Evolutionary conservation across 1,140 invertebrate genomes (phyloP), one percentile per base, ranked within the genome.

Genomic region (Leptinotarsa undecemlineata): DNA sequence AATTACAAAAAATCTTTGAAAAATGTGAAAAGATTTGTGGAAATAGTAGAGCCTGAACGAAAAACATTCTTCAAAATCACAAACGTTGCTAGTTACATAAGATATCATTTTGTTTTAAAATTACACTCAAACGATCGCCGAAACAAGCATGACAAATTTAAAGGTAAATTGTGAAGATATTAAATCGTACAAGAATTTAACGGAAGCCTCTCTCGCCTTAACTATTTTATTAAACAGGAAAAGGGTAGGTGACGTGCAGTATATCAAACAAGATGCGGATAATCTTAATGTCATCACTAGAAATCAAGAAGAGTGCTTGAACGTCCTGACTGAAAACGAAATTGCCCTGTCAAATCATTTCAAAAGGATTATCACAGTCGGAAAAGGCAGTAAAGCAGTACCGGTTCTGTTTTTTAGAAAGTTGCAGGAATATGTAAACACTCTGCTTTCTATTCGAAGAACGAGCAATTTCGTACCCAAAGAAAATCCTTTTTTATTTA

Each of bases 191-290:
- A 77, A 77, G 71, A 74, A 72, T 14, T 47, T 71, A 15, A 69
- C 71, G 67, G 74, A 77, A 71, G 48, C 67, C 8, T 23, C 66
- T 20, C 71, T 78, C 23, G 75, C 71, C 63, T 48, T 78, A 66
- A 78, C 77, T 20, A 77, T 78, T 66, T 63, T 68, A 14, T 71
- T 78, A 62, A 78, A 78, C 60, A 57, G 76, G 63, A 78, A 78
- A 75, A 74, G 77, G 69, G 60, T 78, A 21, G 77, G 75, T 13
- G 77, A 77, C 68, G 77, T 77, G 20, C 70, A 75, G 68, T 70
- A 77, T 26, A 63, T 71, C 63, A 74, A 74, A 62, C 20, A 70
- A 57, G 60, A 78, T 71, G n/a, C 71, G n/a, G 76, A 78, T 68
- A 60, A 17, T 15, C 17, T 48, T 48, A 66, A 20, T 14, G 17